These are phyloP conservation scores for Muraenolepis orangiensis DNA, from an alignment of 2,797 vertebrate genomes.

Conservation along the genomic window DNA sequence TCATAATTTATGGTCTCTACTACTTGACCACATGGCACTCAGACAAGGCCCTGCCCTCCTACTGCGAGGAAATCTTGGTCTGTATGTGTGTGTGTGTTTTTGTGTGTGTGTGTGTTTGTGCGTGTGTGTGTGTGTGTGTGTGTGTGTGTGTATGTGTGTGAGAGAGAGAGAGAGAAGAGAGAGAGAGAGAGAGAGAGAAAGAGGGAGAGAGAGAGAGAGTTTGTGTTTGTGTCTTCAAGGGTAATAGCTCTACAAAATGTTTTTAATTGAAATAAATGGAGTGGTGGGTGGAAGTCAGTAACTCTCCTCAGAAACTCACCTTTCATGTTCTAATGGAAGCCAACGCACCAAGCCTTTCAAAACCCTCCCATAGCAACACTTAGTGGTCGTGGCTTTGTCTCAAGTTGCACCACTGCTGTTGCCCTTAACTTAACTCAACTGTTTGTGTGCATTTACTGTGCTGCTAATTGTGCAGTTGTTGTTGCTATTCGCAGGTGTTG, in stretches of 20 bases:
- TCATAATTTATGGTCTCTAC: slow-evolving; percentile 32
- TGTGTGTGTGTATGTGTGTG: not conserved
- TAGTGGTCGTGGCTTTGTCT: not conserved
- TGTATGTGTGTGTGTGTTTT: not conserved
- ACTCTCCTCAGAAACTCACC: not conserved
- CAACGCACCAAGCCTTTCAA: not conserved
- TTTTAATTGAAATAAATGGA: not conserved
- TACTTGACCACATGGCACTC: slow-evolving; percentile 11
- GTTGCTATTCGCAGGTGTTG: not conserved
- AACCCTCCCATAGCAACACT: not conserved
- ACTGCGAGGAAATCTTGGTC: slow-evolving; percentile 10
- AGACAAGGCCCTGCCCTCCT: slow-evolving; percentile 1
- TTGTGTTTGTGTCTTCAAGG: not conserved
- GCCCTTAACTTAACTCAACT: not conserved
- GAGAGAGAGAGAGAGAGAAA: not conserved
- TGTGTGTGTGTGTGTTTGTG: not conserved
- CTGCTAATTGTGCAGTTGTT: not conserved
- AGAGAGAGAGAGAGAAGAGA: not conserved
- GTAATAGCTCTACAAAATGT: not conserved
- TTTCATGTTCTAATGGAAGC: not conserved
- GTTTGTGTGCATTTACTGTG: not conserved
- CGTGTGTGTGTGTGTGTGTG: not conserved
- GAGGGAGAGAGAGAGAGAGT: not conserved
- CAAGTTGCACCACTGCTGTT: not conserved
- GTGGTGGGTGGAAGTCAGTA: not conserved